phyloP scores from a whole-genome alignment of 1,140 invertebrate genomes.

The Drosophila parvula region DNA sequence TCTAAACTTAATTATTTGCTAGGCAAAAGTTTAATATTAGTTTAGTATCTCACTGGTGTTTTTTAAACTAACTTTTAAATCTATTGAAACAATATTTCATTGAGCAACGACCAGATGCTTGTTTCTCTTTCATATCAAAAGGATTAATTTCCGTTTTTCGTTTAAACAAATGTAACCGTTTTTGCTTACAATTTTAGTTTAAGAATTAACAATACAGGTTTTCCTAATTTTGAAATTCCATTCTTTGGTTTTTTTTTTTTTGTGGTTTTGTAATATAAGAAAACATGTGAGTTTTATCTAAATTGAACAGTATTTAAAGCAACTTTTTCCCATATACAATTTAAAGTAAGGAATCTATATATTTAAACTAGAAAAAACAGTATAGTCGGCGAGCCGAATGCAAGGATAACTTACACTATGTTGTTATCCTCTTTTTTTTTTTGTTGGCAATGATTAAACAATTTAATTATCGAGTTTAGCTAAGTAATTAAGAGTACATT shows the following conservation, averaged over 20 bases:
- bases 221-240: slow-evolving; percentile 9
- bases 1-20: slow-evolving; percentile 53
- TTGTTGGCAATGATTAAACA: slow-evolving; percentile 35
- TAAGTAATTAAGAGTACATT: slow-evolving; percentile 31
- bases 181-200: slow-evolving; percentile 25
- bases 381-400: slow-evolving; percentile 32
- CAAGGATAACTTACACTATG: slow-evolving; percentile 26
- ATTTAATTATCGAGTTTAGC: slow-evolving; percentile 21
- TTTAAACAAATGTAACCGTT: slow-evolving; percentile 19
- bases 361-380: slow-evolving; percentile 29
- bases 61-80: slow-evolving; percentile 46
- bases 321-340: slow-evolving; percentile 27
- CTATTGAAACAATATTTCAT: slow-evolving; percentile 46
- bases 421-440: neutral
- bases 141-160: slow-evolving; percentile 4
- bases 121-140: slow-evolving; percentile 19
- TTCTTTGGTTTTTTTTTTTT: neutral
- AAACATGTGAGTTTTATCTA: slow-evolving; percentile 28
- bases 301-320: slow-evolving; percentile 44
- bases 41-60: slow-evolving; percentile 47
- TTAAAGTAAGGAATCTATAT: slow-evolving; percentile 18
- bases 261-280: slow-evolving; percentile 18
- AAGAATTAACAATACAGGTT: slow-evolving; percentile 31
- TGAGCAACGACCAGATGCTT: slow-evolving; percentile 20
- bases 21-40: slow-evolving; percentile 48